Evolutionary conservation across 1,140 invertebrate genomes (phyloP).

Genomic region (Pogonomyrmex barbatus): DNA sequence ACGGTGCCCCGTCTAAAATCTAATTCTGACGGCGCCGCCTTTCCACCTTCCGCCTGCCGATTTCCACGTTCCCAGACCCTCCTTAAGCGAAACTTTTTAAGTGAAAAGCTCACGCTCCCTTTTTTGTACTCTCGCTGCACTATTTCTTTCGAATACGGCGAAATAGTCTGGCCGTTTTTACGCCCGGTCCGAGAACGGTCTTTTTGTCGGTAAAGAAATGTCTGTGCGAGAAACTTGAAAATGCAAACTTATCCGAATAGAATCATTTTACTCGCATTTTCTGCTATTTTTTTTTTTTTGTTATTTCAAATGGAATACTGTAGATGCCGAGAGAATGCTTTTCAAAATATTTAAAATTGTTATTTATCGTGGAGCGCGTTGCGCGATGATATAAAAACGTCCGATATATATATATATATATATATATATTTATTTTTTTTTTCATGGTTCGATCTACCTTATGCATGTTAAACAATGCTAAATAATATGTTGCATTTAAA

Average conservation of each 20-base stretch:
- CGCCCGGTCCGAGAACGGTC: constrained; percentile 50
- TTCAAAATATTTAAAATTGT: constrained; percentile 7
- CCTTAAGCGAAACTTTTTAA: constrained; percentile 76
- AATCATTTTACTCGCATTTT: constrained; percentile 12
- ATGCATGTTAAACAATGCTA: constrained; percentile 16
- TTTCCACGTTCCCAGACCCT: constrained; percentile 65
- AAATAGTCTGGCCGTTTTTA: constrained; percentile 58
- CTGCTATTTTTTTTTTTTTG: neutral
- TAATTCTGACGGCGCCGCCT: constrained; percentile 68
- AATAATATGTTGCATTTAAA: constrained; percentile 52
- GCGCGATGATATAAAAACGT: neutral
- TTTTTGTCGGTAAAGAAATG: constrained; percentile 43
- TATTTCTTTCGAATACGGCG: constrained; percentile 60
- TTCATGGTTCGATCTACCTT: neutral
- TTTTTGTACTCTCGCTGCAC: constrained; percentile 54
- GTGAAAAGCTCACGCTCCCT: constrained; percentile 74
- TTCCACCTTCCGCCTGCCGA: constrained; percentile 37
- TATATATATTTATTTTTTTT: neutral
- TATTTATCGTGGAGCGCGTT: neutral
- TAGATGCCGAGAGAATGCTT: neutral
- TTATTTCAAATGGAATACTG: neutral
- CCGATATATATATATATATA: neutral
- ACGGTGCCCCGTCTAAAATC: constrained; percentile 72
- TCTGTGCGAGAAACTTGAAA: constrained; percentile 42
- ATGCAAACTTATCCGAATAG: constrained; percentile 49